phyloP scores from a whole-genome alignment of 2,888 invertebrate genomes.

The Pteria penguin region DNA sequence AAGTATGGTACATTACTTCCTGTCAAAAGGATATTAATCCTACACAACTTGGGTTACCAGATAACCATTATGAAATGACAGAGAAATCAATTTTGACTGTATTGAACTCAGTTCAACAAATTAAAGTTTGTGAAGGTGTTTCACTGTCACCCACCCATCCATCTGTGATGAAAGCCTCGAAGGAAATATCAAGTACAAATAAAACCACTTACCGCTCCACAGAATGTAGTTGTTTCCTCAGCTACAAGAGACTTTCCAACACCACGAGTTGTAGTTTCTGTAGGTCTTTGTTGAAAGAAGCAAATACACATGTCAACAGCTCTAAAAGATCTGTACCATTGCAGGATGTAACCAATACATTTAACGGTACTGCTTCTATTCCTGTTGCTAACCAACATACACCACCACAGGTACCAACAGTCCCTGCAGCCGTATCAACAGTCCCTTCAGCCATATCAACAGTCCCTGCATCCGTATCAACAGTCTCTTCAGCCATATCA shows the following conservation, averaged over 20 bases:
- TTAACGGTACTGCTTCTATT: too few relatives aligned
- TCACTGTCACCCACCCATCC: background rate
- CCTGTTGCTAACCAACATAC: too few relatives aligned
- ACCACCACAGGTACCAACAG: too few relatives aligned
- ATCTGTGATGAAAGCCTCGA: background rate
- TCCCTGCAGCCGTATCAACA: too few relatives aligned
- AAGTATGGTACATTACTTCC: background rate
- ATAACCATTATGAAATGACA: constrained; percentile 4
- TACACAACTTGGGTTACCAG: background rate
- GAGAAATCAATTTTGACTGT: constrained; percentile 1
- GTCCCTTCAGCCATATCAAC: too few relatives aligned
- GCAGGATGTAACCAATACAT: background rate
- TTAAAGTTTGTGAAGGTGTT: background rate
- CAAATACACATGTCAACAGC: background rate
- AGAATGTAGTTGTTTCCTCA: background rate
- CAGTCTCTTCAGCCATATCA: too few relatives aligned
- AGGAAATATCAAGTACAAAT: constrained; percentile 1
- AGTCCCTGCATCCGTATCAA: background rate
- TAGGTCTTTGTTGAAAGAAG: background rate
- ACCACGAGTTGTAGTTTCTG: background rate
- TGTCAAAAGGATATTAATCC: background rate
- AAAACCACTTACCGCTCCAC: constrained; percentile 1
- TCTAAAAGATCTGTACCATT: too few relatives aligned
- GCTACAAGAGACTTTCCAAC: background rate
- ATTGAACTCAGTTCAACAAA: background rate